Percentiles rank a stretch among this genome's conserved stretches.
Evolutionary conservation across 2,888 invertebrate species (phyloP).

Genomic region (Caradrina clavipalpis): DNA sequence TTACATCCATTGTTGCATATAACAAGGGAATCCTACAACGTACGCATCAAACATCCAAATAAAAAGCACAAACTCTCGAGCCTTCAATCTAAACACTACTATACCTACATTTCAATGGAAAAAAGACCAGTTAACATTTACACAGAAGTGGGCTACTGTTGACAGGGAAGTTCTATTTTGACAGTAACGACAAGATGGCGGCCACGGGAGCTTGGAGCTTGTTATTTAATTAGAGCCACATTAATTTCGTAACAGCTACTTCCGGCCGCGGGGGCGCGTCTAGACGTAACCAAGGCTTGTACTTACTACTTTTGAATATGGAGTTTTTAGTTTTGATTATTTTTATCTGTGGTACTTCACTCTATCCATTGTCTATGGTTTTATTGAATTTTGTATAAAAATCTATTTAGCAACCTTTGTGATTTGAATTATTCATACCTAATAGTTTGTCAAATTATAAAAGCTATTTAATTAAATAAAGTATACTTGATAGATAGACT

Average conservation of each 20-base stretch:
- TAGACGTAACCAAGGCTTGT: slow-evolving; percentile 61
- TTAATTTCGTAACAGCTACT: slow-evolving; percentile 88
- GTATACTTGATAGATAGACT: background rate
- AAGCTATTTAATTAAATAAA: background rate
- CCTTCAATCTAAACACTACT: slow-evolving; percentile 45
- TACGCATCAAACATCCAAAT: slow-evolving; percentile 11
- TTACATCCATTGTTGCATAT: background rate
- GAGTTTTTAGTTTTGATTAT: background rate
- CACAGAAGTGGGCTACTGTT: slow-evolving; percentile 69
- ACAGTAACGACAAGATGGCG: slow-evolving; percentile 79
- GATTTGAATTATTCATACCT: too few species aligned
- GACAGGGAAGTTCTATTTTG: slow-evolving; percentile 82
- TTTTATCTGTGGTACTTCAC: background rate
- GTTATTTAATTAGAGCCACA: slow-evolving; percentile 88
- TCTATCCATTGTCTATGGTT: background rate
- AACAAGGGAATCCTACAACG: slow-evolving; percentile 9
- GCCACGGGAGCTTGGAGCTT: slow-evolving; percentile 81
- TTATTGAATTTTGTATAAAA: background rate
- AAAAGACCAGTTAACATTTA: slow-evolving; percentile 62
- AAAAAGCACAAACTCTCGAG: slow-evolving; percentile 16
- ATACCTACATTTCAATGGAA: slow-evolving; percentile 54
- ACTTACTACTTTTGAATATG: slow-evolving; percentile 32
- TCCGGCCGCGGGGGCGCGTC: slow-evolving; percentile 78
- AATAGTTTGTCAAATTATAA: background rate
- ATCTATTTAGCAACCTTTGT: background rate